phyloP scores from a whole-genome alignment of 2,113 vertebrate species.

The Megatriorchis doriae region DNA sequence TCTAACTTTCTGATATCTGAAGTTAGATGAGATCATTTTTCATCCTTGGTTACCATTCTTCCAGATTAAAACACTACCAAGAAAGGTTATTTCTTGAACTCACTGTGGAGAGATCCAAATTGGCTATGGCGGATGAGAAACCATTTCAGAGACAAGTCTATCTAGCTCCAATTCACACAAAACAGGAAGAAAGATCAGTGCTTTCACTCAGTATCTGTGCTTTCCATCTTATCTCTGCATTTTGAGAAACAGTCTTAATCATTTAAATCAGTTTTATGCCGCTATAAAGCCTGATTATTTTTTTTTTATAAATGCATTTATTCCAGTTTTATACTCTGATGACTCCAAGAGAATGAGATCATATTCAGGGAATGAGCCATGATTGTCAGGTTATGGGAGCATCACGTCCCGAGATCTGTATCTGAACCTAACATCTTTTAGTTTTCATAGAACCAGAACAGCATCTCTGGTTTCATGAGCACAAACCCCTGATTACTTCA shows the following conservation, averaged over 20 bases:
- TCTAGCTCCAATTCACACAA: neutral
- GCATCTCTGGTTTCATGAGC: neutral
- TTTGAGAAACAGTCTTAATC: neutral
- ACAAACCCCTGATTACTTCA: neutral
- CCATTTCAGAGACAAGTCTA: neutral
- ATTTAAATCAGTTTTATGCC: neutral
- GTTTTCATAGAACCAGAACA: neutral
- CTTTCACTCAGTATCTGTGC: neutral
- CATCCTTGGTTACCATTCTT: neutral
- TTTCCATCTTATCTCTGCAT: neutral
- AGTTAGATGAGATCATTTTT: neutral
- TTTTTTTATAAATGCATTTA: neutral
- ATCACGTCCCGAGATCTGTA: neutral
- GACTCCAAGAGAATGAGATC: neutral
- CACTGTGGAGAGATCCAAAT: neutral
- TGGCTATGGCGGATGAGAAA: neutral
- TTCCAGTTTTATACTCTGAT: neutral
- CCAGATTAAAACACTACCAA: neutral
- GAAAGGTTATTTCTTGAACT: neutral
- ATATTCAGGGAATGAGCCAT: neutral
- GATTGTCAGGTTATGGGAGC: neutral
- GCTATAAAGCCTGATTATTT: neutral
- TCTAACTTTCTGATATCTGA: neutral
- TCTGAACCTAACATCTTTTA: neutral
- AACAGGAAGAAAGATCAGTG: neutral